phyloP scores from a whole-genome alignment of 2,113 vertebrate genomes.

The Lycaon pictus region DNA sequence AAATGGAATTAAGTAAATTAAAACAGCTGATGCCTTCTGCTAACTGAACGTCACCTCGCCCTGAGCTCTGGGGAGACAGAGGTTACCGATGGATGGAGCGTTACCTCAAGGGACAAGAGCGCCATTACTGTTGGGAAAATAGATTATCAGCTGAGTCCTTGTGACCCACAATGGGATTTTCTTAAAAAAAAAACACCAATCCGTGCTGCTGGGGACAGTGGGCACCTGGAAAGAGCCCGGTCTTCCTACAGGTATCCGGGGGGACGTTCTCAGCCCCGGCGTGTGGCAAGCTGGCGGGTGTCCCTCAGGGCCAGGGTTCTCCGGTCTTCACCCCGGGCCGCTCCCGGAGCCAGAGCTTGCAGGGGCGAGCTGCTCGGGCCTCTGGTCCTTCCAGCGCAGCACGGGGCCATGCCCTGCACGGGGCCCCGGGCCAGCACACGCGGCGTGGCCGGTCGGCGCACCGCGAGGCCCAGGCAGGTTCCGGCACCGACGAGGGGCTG shows the following conservation, averaged over 20 bases:
- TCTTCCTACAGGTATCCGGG: not conserved
- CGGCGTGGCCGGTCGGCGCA: no score
- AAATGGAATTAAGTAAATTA: not conserved
- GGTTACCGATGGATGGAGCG: no score
- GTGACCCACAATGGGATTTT: not conserved
- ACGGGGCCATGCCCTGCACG: not conserved
- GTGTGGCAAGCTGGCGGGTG: not conserved
- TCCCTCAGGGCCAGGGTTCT: not conserved
- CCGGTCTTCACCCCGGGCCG: not conserved
- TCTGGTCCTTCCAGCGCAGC: rapidly evolving
- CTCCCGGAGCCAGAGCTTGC: not conserved
- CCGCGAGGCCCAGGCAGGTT: no score
- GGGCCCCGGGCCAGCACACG: not conserved
- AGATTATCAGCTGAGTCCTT: not conserved
- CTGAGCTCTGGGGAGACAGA: not conserved
- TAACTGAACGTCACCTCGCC: not conserved
- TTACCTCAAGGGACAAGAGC: not conserved
- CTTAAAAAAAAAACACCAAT: not conserved
- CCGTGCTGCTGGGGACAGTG: not conserved
- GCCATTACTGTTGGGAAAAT: not conserved
- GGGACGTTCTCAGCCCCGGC: rapidly evolving
- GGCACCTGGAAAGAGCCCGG: not conserved
- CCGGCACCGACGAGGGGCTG: no score
- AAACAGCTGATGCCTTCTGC: rapidly evolving
- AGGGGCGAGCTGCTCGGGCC: rapidly evolving